Evolutionary conservation across 1,140 invertebrate genomes (phyloP), one percentile per base, ranked within the genome.

Genomic region (Phymorhynchus buccinoides): DNA sequence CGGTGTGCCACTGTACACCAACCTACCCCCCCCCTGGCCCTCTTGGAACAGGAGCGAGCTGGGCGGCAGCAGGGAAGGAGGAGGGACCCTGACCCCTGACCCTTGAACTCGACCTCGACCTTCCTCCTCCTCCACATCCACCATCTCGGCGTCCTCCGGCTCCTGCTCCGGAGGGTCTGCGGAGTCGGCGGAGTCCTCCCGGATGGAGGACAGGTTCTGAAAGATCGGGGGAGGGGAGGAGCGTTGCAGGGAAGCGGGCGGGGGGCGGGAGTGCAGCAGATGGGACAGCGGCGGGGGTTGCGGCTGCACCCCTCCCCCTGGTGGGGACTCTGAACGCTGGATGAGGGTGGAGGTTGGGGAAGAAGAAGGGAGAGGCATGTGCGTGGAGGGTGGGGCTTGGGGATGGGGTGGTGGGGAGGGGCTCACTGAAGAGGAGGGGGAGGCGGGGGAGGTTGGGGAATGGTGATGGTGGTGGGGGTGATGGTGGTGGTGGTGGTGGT

Each of bases 171-270:
- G 77, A 68, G 87, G 83, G 82, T 88, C 86, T 56, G 87, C 81
- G 44, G 86, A 80, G 85, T 90, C 87, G 44, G 87, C 88, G 22
- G 89, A 88, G 87, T 94, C 94, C 90, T 98, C 97, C 91, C 96
- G 96, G 73, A 98, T 97, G 95, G 97, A 97, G 89, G 96, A 96
- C 73, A 98, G 93, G 87, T 96, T 94, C 80, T 95, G 81, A 96
- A 95, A 93, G 41, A 86, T 90, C 89, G 94, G 91, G 41, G 93
- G 92, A 30, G 90, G 83, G 80, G 88, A 73, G 4, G 85, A 79
- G 1, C 88, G 86, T 85, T 91, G 91, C 16, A 89, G 87, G 68
- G 79, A 16, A 39, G 84, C 37, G 73, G 83, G 48, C 35, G 85
- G 32, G 32, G 84, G 75, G 32, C 84, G 79, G 9, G 73, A 85